Evolutionary conservation across 1,140 invertebrate species (phyloP).

Genomic region (Pseudachorutes palmiensis): DNA sequence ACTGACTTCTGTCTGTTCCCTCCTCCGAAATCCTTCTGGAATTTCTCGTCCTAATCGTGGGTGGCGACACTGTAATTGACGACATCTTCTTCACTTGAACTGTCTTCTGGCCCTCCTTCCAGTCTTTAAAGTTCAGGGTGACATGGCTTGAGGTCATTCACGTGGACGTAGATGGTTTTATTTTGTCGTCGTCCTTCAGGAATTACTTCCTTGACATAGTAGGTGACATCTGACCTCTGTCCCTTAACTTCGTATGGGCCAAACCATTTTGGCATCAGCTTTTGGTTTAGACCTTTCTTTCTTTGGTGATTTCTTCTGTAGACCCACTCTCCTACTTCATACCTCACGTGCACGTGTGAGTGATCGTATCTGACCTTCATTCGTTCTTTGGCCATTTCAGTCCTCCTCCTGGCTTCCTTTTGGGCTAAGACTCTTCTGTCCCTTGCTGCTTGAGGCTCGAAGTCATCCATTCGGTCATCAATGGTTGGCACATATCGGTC

Average conservation of each 20-base stretch:
- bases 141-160: background rate
- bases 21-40: too few species aligned
- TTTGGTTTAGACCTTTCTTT: background rate
- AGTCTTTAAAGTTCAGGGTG: background rate
- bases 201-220: background rate
- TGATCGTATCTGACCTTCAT: slow-evolving; percentile 1
- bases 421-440: background rate
- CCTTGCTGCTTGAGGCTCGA: background rate
- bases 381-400: background rate
- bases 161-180: background rate
- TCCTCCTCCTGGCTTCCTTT: background rate
- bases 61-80: too few species aligned
- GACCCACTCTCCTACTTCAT: background rate
- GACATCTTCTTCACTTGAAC: too few species aligned
- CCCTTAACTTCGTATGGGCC: background rate
- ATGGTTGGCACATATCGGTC: slow-evolving; percentile 1
- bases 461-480: background rate
- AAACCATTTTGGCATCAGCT: background rate
- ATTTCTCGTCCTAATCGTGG: too few species aligned
- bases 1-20: too few species aligned
- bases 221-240: background rate
- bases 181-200: background rate
- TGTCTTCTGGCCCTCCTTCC: too few species aligned
- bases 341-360: background rate
- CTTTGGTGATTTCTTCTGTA: background rate